Base-by-base conservation (phyloP, 2,797 vertebrate genomes). In the Alcedo atthis region DNA sequence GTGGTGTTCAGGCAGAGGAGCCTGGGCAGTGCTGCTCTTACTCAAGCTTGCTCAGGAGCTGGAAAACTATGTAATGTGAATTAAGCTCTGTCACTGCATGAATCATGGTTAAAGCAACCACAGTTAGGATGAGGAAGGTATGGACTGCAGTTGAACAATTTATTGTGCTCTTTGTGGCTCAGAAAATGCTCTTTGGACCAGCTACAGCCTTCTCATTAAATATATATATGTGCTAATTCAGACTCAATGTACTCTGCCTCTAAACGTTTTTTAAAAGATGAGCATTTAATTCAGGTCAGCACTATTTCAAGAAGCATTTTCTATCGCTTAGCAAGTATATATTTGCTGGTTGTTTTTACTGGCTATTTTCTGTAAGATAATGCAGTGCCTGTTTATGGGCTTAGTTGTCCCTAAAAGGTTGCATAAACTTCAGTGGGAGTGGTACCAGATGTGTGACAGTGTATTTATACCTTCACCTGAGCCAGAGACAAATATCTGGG, bases 181-280 rank as follows among this genome's bases (percentile, higher is more conserved):
- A 26, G 15, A 26, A 33, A 37, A 53, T 19, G 3, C 3, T 51
- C 40, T 75, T 70, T 51, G 16, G 30, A 59, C 3, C 10, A 30
- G 24, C 12, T 64, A 12, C 0, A 2, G 4, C 17, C 10, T 46
- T 79, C n/a, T 57, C 8, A n/a, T 73, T 28, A 45, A 53, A 55
- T 18, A 43, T 10, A 21, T 0, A 0, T 6, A 2, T 12, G 2
- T 35, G 8, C 28, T 53, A 40, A 49, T 10, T 15, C 2, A 81
- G 21, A 4, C 8, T 26, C 7, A 15, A 7, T 17, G 12, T 33
- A 45, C 3, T 35, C 21, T 28, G 17, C 14, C 25, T 63, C 10
- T 16, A 58, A 80, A 46, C 6, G 24, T 49, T 10, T 15, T 77
- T 49, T 67, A 81, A 55, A 80, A 12, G 9, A 25, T 51, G 14